Evolutionary conservation across 2,888 invertebrate genomes (phyloP).

Genomic region (Schrankia costaestrigalis): DNA sequence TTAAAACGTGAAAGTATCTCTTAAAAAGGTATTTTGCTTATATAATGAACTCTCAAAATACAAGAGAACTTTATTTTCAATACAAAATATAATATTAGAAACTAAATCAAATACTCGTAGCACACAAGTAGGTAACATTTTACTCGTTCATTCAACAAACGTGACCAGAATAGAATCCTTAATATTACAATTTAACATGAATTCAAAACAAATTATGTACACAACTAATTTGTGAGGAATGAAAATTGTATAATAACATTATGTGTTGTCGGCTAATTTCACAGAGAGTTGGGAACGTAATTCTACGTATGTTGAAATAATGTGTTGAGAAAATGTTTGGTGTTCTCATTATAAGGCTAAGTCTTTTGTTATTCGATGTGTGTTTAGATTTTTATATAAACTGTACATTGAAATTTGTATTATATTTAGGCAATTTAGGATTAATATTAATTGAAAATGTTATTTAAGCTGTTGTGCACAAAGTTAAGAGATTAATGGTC

Average conservation of each 20-base stretch:
- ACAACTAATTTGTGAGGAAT: conserved; percentile 32
- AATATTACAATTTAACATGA: conserved; percentile 23
- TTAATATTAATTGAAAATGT: too few species aligned
- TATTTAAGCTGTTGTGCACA: too few species aligned
- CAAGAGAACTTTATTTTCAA: too few species aligned
- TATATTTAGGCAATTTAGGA: too few species aligned
- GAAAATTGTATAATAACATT: conserved; percentile 24
- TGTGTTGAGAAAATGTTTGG: not conserved
- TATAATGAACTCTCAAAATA: too few species aligned
- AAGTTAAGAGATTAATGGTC: too few species aligned
- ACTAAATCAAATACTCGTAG: not conserved
- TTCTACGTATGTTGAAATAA: conserved; percentile 1
- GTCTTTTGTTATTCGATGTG: too few species aligned
- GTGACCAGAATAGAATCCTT: conserved; percentile 19
- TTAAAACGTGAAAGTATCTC: too few species aligned
- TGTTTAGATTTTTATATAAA: too few species aligned
- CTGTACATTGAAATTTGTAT: too few species aligned
- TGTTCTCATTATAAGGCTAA: not conserved
- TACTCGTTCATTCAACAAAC: conserved; percentile 3
- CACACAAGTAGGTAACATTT: not conserved
- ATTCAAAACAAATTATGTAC: conserved; percentile 36
- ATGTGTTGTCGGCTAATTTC: conserved; percentile 7
- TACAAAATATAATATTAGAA: too few species aligned
- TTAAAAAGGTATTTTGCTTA: too few species aligned
- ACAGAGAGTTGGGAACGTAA: conserved; percentile 7